Percentiles rank a stretch among this genome's conserved stretches.
These are phyloP conservation scores for Oncorhynchus mykiss DNA, from an alignment of 2,113 vertebrate genomes.

Conservation along the genomic window DNA sequence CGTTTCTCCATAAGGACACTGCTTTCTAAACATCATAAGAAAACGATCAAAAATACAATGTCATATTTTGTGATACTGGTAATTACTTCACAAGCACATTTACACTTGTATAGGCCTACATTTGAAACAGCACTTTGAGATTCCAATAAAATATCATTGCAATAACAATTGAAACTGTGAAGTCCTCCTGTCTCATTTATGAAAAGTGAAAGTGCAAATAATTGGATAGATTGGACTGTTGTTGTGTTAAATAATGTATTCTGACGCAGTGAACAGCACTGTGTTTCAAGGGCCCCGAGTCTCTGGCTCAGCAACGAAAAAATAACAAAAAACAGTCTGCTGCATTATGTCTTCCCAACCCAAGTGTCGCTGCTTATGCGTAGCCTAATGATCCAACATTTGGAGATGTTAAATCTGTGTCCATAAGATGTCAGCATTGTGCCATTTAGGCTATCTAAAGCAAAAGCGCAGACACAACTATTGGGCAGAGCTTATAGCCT, in stretches of 20 bases:
- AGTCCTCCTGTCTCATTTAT: no score
- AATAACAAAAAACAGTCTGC: slow-evolving; percentile 20
- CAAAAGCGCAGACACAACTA: neutral
- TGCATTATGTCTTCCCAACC: slow-evolving; percentile 52
- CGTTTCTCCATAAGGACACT: no score
- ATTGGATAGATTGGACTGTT: neutral
- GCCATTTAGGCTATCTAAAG: neutral
- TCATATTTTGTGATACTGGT: no score
- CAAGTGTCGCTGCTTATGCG: slow-evolving; percentile 13
- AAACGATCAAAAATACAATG: no score
- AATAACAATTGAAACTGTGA: no score
- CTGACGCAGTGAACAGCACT: slow-evolving; percentile 45
- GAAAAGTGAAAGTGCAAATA: neutral
- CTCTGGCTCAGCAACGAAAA: slow-evolving; percentile 68
- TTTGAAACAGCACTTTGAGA: no score
- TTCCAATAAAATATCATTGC: no score
- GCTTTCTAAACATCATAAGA: no score
- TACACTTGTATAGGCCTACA: no score
- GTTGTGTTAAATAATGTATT: slow-evolving; percentile 34
- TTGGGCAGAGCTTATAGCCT: slow-evolving; percentile 19
- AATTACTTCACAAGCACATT: no score
- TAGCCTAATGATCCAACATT: neutral
- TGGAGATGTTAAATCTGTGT: neutral
- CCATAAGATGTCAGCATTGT: slow-evolving; percentile 9
- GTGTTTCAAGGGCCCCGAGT: slow-evolving; percentile 60